phyloP scores from a whole-genome alignment of 2,797 vertebrate species.

The Pithecia hirsuta region DNA sequence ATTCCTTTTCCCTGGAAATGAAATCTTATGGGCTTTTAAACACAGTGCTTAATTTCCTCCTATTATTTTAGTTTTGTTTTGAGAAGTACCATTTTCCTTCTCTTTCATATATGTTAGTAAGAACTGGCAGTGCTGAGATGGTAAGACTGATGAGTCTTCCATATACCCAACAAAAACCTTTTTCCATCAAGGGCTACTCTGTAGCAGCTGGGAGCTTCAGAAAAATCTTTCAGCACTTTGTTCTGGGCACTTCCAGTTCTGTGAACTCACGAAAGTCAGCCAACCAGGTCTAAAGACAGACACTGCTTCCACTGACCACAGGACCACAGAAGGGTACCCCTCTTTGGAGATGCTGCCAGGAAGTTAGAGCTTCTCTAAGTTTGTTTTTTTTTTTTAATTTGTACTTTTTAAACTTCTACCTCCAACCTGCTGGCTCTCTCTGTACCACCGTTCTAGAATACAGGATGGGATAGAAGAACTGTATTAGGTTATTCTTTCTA shows the following conservation, averaged over 20 bases:
- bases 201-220: neutral
- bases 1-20: neutral
- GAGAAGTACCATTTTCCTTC: conserved; percentile 1
- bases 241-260: neutral
- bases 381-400: neutral
- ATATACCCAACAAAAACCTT: neutral
- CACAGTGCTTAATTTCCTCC: neutral
- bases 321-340: neutral
- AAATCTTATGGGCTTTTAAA: neutral
- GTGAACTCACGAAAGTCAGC: neutral
- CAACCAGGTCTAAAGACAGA: neutral
- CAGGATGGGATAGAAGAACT: neutral
- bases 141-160: neutral
- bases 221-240: neutral
- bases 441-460: neutral
- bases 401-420: neutral
- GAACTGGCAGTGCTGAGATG: neutral
- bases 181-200: neutral
- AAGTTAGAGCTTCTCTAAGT: neutral
- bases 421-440: neutral
- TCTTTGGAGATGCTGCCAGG: neutral
- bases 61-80: conserved; percentile 5
- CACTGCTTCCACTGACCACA: neutral
- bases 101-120: neutral
- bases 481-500: neutral